Base-by-base conservation (phyloP, 2,113 vertebrate genomes). In the Antigone vipio region DNA sequence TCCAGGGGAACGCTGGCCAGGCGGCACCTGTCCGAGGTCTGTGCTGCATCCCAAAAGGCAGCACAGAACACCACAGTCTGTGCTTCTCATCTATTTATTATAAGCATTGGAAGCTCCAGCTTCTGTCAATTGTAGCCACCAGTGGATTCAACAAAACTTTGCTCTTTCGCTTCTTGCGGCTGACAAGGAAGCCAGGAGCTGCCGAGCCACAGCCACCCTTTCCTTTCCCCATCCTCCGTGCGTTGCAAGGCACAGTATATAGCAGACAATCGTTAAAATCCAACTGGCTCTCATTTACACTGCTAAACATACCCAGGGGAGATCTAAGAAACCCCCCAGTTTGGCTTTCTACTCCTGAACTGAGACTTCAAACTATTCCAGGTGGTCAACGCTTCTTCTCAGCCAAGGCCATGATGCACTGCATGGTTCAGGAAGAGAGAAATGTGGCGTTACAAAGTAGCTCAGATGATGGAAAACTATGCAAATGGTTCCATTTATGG, bases 1-100 rank as follows among this genome's bases (percentile, higher is more conserved):
- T 86, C 83, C 60, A n/a, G 47, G 77, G 95, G 42, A 82, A 60
- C 15, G 6, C 66, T 17, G 59, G 64, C 9, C 55, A 76, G 53
- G 60, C 16, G 11, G 88, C 96, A 97, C 96, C 97, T 97, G 95
- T 95, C 91, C 15, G 9, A 87, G 81, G 40, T 59, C 38, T 92
- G 27, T 9, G 53, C 59, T 88, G n/a, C 14, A 20, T 97, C 92
- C 94, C 96, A 89, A 15, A 73, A 97, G 94, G 78, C 75, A 89
- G 67, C 11, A 7, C 58, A 53, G 71, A 91, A 89, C 21, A 38
- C 42, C 72, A 63, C 12, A 18, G 9, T 49, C 74, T 64, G 84
- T 4, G 3, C 85, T 93, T 92, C 91, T 96, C 95, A 95, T 81
- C 26, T 16, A 85, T 90, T 93, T 92, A 93, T 95, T 63, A 77